These are phyloP conservation scores for Diplodus sargus DNA, from an alignment of 2,797 vertebrate genomes.

Conservation along the genomic window DNA sequence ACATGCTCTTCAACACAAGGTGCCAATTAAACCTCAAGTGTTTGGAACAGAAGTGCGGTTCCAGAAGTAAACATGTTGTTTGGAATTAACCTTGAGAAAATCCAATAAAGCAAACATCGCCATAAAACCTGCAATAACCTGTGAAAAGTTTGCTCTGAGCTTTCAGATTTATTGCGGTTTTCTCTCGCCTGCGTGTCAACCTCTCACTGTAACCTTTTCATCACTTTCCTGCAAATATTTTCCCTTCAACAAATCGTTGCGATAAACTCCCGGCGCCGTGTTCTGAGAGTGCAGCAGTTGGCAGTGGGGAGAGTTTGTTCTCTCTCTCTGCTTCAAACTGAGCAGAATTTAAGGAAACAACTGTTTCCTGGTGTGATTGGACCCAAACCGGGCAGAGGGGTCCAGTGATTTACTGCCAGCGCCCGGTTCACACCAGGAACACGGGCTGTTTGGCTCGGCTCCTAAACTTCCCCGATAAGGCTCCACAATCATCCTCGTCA, in stretches of 20 bases:
- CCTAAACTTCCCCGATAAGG: conserved; percentile 49
- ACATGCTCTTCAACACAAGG: conserved; percentile 19
- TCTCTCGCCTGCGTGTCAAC: neutral
- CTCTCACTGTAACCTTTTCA: conserved; percentile 57
- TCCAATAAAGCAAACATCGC: conserved; percentile 40
- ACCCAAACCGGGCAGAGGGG: conserved; percentile 27
- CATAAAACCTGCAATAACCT: conserved; percentile 40
- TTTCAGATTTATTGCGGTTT: conserved; percentile 20
- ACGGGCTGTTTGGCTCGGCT: conserved; percentile 31
- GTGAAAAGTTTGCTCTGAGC: conserved; percentile 30
- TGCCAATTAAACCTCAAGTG: conserved; percentile 34
- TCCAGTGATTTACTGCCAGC: conserved; percentile 39
- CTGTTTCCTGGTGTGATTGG: conserved; percentile 73
- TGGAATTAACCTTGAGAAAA: conserved; percentile 55
- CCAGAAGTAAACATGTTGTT: conserved; percentile 44
- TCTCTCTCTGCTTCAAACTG: conserved; percentile 27
- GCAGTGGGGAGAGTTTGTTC: conserved; percentile 37
- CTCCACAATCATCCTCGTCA: conserved; percentile 37
- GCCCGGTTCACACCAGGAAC: conserved; percentile 13
- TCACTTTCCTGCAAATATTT: conserved; percentile 59
- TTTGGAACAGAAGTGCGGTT: conserved; percentile 20
- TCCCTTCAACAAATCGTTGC: conserved; percentile 45
- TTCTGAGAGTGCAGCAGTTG: conserved; percentile 59
- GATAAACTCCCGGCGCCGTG: conserved; percentile 54
- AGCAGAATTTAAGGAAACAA: conserved; percentile 76